Base-by-base conservation (phyloP, 2,888 invertebrate genomes). In the Eulithis prunata region DNA sequence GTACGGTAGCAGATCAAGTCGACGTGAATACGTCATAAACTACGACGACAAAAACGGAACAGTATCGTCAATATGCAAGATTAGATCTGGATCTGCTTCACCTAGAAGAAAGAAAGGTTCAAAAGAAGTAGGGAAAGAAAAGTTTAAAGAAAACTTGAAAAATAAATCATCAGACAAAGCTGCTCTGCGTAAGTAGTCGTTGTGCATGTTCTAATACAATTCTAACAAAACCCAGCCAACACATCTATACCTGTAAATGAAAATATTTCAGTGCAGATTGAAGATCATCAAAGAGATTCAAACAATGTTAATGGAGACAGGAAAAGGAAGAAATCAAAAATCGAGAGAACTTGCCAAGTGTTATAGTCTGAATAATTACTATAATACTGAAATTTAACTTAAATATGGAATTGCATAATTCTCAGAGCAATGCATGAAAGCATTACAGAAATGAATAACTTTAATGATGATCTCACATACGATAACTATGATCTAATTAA, bases 31-130 rank as follows among this genome's bases (percentile, higher is more conserved):
- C 71, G 88, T 93, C 12, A 91, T 93, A 64, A 92, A 93, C 74
- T 93, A 93, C 66, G 89, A 92, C 68, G 92, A 93, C 69, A 91
- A 92, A 81, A 89, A 92, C 69, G 93, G 93, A 72, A 91, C 91
- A 10, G 89, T 92, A 4, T 89, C 93, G 10, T 92, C 93, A 12
- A 79, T 93, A 68, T 85, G 88, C 72, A 91, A 92, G 87, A 79
- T 91, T 55, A 83, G 84, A 77, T 74, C 86, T 64, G 82, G 77
- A 10, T 81, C 81, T 47, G 75, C 81, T 67, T 74, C 80, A 53
- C 81, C 85, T 55, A 87, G 82, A 75, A 82, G 80, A 71, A 90
- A 85, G 77, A 83, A 83, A 69, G 71, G 73, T 43, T 71, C 81
- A 38, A 83, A 80, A 76, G 85, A 86, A 68, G 77, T 74, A 64